These are phyloP conservation scores for Neopipo cinnamomea DNA, from an alignment of 2,113 vertebrate species.

Conservation along the genomic window DNA sequence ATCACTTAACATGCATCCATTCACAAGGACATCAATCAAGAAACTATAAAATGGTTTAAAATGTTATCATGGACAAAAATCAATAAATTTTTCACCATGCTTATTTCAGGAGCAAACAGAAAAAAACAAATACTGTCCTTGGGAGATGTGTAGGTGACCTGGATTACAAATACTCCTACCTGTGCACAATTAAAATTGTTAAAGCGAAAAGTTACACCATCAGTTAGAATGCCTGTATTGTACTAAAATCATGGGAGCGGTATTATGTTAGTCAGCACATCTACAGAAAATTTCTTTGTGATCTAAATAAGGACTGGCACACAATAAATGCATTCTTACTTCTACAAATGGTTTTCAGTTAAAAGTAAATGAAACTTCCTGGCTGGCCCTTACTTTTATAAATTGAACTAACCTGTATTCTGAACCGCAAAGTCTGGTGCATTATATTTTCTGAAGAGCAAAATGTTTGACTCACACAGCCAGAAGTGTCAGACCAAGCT, in stretches of 20 bases:
- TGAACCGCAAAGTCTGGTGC: neutral
- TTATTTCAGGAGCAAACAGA: neutral
- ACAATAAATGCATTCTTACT: neutral
- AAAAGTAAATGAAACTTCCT: neutral
- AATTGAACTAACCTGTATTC: neutral
- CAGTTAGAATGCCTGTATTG: neutral
- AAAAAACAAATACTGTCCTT: neutral
- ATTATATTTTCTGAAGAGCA: neutral
- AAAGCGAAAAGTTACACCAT: neutral
- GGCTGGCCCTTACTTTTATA: neutral
- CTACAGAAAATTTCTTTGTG: neutral
- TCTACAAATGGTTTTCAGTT: neutral
- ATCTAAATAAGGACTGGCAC: neutral
- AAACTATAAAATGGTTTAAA: neutral
- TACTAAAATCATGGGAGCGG: neutral
- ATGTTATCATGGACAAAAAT: neutral
- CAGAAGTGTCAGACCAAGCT: neutral
- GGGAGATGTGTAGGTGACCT: neutral
- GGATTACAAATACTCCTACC: neutral
- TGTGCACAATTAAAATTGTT: neutral
- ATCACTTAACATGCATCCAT: neutral
- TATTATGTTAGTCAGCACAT: neutral
- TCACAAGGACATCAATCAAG: neutral
- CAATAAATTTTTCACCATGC: neutral
- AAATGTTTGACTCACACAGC: neutral